Conservation (phyloP, 1,140 invertebrate species). For the Drosophila miranda region DNA sequence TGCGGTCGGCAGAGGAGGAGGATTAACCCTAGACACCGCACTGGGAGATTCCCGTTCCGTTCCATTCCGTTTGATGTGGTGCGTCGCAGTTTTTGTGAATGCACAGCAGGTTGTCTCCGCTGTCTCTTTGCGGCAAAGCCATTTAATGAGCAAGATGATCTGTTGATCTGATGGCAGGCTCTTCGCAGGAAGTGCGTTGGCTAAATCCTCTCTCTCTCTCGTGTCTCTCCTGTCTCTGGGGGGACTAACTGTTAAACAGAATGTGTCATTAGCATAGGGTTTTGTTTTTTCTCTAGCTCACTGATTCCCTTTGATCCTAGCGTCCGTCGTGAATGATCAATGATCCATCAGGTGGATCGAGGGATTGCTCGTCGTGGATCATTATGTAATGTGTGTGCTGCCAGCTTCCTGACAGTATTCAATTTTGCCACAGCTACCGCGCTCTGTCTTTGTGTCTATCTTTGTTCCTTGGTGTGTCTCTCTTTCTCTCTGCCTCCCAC, state of each 20-base stretch:
- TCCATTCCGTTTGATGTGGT: conserved; percentile 52
- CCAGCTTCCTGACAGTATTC: conserved; percentile 75
- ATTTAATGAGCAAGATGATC: conserved; percentile 78
- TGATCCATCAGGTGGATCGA: too few species aligned
- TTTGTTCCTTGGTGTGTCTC: not conserved
- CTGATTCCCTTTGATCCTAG: conserved; percentile 25
- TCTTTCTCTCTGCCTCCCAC: not conserved
- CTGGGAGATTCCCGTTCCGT: too few species aligned
- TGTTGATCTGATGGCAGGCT: conserved; percentile 36
- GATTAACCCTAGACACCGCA: conserved; percentile 39
- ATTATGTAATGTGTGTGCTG: conserved; percentile 54
- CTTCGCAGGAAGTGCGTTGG: conserved; percentile 45
- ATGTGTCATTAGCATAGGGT: conserved; percentile 51
- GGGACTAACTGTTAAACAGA: conserved; percentile 25
- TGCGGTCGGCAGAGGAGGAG: conserved; percentile 44
- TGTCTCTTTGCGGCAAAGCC: conserved; percentile 54
- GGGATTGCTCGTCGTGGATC: too few species aligned
- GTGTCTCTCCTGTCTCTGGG: conserved; percentile 16
- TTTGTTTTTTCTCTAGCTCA: conserved; percentile 34
- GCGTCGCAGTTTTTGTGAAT: conserved; percentile 44
- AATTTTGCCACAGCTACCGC: too few species aligned
- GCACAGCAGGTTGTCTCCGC: conserved; percentile 59
- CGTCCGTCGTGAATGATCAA: conserved; percentile 43
- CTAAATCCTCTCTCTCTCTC: conserved; percentile 42
- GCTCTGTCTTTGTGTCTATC: conserved; percentile 62